Conservation (phyloP, 1,140 invertebrate genomes). For the Pomacea maculata region DNA sequence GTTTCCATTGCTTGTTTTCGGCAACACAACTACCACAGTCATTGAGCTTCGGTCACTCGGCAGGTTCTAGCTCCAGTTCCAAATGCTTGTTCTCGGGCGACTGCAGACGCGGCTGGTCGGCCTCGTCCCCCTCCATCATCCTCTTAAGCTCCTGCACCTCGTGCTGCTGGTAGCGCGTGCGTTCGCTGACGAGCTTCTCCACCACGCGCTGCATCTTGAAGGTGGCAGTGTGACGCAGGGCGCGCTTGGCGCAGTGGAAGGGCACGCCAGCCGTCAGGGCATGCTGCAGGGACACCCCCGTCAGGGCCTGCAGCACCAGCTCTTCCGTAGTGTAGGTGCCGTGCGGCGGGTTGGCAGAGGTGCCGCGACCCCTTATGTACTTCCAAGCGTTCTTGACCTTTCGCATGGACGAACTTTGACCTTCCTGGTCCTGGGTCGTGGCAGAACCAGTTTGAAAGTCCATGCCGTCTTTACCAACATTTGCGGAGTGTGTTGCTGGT, state of each 20-base stretch:
- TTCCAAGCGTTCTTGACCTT: slow-evolving; percentile 34
- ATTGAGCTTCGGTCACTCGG: too few species aligned
- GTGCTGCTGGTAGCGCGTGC: slow-evolving; percentile 52
- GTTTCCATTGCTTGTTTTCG: not conserved
- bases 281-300: slow-evolving; percentile 40
- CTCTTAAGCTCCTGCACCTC: slow-evolving; percentile 49
- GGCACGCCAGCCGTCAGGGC: slow-evolving; percentile 42
- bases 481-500: not conserved
- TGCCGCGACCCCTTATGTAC: slow-evolving; percentile 23
- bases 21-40: too few species aligned
- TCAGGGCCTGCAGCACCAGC: slow-evolving; percentile 50
- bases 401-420: slow-evolving; percentile 4
- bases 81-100: too few species aligned
- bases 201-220: slow-evolving; percentile 57
- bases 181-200: slow-evolving; percentile 45
- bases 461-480: slow-evolving; percentile 2
- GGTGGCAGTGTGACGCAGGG: slow-evolving; percentile 54
- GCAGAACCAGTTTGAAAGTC: not conserved
- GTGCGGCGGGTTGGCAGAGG: not conserved
- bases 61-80: too few species aligned
- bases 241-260: slow-evolving; percentile 45
- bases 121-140: slow-evolving; percentile 33
- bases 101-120: not conserved
- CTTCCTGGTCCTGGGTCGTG: not conserved
- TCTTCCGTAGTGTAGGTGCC: slow-evolving; percentile 43